Base-by-base conservation (phyloP, 2,113 vertebrate genomes). In the Malurus cyaneus region DNA sequence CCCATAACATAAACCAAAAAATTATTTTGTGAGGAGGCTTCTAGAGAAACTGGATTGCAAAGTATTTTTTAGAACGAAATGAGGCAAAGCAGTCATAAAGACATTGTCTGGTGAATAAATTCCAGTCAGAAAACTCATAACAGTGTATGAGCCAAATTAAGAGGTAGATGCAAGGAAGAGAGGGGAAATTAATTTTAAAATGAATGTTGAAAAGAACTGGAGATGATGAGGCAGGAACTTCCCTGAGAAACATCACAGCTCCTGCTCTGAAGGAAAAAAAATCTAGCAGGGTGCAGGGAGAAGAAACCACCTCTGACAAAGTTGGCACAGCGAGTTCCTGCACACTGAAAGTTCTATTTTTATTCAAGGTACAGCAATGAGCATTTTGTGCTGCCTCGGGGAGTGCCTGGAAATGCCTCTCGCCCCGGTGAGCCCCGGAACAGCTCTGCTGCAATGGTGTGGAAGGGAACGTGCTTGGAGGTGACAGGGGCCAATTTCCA, bases 401-500 rank as follows among this genome's bases (percentile, higher is more conserved):
- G 52, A 53, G 41, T 70, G 31, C 72, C 64, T 64, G 8, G 88
- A 88, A 93, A 57, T 74, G 47, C 41, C 67, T 54, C 60, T 91
- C 3, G 0, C 47, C 61, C 64, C 5, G 9, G 39, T 56, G 92
- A 88, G 23, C 62, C 79, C 78, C 20, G 0, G 42, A 69, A 9
- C 34, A 54, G 92, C 84, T 78, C 80, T 39, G 41, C 67, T 88
- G 71, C 36, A 24, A 18, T 56, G 64, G 64, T 49, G 71, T 80
- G 88, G 70, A 95, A 92, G 78, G 81, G 86, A 83, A 66, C 39
- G 47, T 93, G 89, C 81, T 69, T 16, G 59, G 85, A 92, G 92
- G 86, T 79, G 76, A 87, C 64, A 89, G 21, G 81, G 80, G 70
- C 89, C 86, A 73, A 86, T 96, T 95, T 94, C 92, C 82, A 93